phyloP scores from a whole-genome alignment of 2,797 vertebrate species.

The Galaxias olidus region DNA sequence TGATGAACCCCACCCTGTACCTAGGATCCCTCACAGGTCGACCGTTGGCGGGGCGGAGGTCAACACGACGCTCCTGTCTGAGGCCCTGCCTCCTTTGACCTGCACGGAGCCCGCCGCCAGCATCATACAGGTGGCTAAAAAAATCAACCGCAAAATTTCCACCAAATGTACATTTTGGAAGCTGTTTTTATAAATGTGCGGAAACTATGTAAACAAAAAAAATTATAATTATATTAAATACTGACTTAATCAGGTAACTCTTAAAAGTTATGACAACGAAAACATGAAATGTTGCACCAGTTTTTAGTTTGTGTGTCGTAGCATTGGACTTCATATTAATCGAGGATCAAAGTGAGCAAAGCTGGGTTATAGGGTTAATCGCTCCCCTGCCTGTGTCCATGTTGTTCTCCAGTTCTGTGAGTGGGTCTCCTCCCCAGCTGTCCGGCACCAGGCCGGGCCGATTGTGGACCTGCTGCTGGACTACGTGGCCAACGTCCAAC shows the following conservation, averaged over 20 bases:
- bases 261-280: too few relatives aligned
- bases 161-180: too few relatives aligned
- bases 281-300: too few relatives aligned
- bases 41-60: slow-evolving; percentile 20
- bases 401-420: slow-evolving; percentile 89
- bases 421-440: slow-evolving; percentile 82
- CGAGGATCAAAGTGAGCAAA: too few relatives aligned
- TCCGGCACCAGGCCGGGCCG: slow-evolving; percentile 83
- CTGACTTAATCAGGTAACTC: too few relatives aligned
- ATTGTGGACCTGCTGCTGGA: slow-evolving; percentile 91
- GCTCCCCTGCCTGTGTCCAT: slow-evolving; percentile 6
- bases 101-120: slow-evolving; percentile 44
- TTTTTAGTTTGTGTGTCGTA: too few relatives aligned
- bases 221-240: too few relatives aligned
- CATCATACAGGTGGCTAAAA: slow-evolving; percentile 61
- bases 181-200: too few relatives aligned
- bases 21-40: slow-evolving; percentile 6
- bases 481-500: slow-evolving; percentile 86
- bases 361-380: too few relatives aligned
- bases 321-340: too few relatives aligned
- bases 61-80: slow-evolving; percentile 27
- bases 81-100: slow-evolving; percentile 41
- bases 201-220: too few relatives aligned
- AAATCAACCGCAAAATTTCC: too few relatives aligned
- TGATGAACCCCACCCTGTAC: slow-evolving; percentile 75